Base-by-base conservation (phyloP, 2,113 vertebrate species). In the Alexandromys fortis region DNA sequence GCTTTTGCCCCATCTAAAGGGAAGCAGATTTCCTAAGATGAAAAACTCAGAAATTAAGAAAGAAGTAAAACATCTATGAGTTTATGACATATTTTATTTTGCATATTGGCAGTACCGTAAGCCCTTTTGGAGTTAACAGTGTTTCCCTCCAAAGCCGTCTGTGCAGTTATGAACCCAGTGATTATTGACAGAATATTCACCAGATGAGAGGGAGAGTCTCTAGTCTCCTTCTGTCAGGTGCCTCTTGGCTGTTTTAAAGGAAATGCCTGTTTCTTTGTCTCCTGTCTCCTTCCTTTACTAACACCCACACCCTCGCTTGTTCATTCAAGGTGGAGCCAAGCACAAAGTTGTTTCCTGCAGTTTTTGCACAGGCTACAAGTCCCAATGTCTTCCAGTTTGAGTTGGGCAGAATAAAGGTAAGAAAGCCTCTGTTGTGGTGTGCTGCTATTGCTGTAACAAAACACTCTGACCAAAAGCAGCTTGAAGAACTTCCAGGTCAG, bases 321-420 rank as follows among this genome's bases (percentile, higher is more conserved):
- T 73, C 86, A 7, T 82, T 97, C 61, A 98, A 99, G 99, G 99
- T 99, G 98, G 99, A 99, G 96, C 99, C 99, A 5, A 99, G 99
- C 77, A 99, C 99, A 1, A 99, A 99, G 93, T 98, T 99, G 94
- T 99, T 99, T 96, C 99, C 99, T 89, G 99, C 99, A 58, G 99
- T 99, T 86, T 99, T 99, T 98, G 99, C 99, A 70, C 99, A 99
- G 97, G 99, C 99, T 86, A 99, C 99, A 47, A 99, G 99, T 86
- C 99, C 99, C 12, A 99, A 98, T 75, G 98, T 99, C 97, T 99
- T 99, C 97, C 99, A 99, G 98, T 99, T 99, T 97, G 99, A 99
- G 95, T 96, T 99, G 92, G 99, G 99, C 89, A 99, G 99, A 96
- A 99, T 99, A 94, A 99, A 99, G 99, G 99, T 99, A 97, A 98